Evolutionary conservation across 2,888 invertebrate genomes (phyloP), one percentile per base, ranked within the genome.

Genomic region (Caenorhabditis japonica): DNA sequence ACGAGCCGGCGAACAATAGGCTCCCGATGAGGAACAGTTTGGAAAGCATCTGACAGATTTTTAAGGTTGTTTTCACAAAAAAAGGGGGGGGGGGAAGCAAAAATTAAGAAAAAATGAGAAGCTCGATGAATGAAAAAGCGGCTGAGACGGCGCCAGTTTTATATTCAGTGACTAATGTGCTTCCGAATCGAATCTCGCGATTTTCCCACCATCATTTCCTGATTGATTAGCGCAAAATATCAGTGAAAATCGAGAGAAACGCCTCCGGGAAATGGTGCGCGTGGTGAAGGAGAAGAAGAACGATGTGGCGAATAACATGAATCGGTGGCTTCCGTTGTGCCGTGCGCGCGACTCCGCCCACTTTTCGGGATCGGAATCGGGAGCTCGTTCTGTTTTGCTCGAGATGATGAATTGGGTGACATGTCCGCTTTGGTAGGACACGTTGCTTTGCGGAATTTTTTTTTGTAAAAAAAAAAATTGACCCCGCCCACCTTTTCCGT

Each of bases 261-360:
- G 61, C 61, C 61, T 61, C 61, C 52, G 39, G 13, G 60, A 49
- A 60, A 51, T n/a, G n/a, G n/a, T n/a, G n/a, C n/a, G n/a, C n/a
- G n/a, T n/a, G n/a, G n/a, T n/a, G n/a, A n/a, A n/a, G n/a, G n/a
- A n/a, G n/a, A n/a, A n/a, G n/a, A n/a, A n/a, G n/a, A n/a, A n/a
- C n/a, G n/a, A n/a, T n/a, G n/a, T n/a, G n/a, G n/a, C n/a, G n/a
- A n/a, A n/a, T n/a, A n/a, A n/a, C n/a, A n/a, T n/a, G n/a, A n/a
- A n/a, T n/a, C n/a, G n/a, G n/a, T n/a, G n/a, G n/a, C n/a, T n/a
- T n/a, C n/a, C n/a, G n/a, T n/a, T n/a, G n/a, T n/a, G n/a, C n/a
- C n/a, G n/a, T n/a, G n/a, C n/a, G n/a, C n/a, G n/a, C n/a, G n/a
- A n/a, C n/a, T n/a, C n/a, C n/a, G n/a, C n/a, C n/a, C n/a, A n/a